These are phyloP conservation scores for Ctenosaura bakeri DNA, from an alignment of 2,797 vertebrate species.

Conservation along the genomic window DNA sequence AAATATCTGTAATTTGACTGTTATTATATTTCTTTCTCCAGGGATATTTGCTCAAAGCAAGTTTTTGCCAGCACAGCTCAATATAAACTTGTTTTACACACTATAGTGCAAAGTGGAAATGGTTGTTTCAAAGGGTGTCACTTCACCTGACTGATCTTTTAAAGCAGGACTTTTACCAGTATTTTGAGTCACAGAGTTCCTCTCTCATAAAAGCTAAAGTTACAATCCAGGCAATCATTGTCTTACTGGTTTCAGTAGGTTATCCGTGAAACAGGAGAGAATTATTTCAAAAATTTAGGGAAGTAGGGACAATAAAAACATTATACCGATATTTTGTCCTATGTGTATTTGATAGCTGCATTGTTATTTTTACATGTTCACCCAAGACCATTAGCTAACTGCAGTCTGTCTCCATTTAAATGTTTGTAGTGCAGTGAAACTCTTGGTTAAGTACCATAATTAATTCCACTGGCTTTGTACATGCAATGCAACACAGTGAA, in stretches of 20 bases:
- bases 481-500: too few species aligned
- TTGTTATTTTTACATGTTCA: too few species aligned
- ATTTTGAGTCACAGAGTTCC: neutral
- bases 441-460: too few species aligned
- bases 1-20: conserved; percentile 27
- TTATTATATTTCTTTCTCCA: conserved; percentile 33
- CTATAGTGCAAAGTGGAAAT: neutral
- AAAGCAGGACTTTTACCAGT: conserved; percentile 14
- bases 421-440: too few species aligned
- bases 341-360: too few species aligned
- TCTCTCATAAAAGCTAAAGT: neutral
- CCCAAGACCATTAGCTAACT: too few species aligned
- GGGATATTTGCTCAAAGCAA: conserved; percentile 27
- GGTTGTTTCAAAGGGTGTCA: conserved; percentile 24
- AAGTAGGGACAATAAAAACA: neutral
- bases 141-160: neutral
- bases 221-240: neutral
- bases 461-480: too few species aligned
- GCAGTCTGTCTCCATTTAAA: too few species aligned
- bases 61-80: conserved; percentile 8
- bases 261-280: neutral
- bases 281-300: conserved; percentile 9
- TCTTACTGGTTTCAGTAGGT: neutral
- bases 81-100: neutral
- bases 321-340: too few species aligned